Evolutionary conservation across 1,140 invertebrate species (phyloP), one percentile per base, ranked within the genome.

Genomic region (Ceratosolen fusciceps): DNA sequence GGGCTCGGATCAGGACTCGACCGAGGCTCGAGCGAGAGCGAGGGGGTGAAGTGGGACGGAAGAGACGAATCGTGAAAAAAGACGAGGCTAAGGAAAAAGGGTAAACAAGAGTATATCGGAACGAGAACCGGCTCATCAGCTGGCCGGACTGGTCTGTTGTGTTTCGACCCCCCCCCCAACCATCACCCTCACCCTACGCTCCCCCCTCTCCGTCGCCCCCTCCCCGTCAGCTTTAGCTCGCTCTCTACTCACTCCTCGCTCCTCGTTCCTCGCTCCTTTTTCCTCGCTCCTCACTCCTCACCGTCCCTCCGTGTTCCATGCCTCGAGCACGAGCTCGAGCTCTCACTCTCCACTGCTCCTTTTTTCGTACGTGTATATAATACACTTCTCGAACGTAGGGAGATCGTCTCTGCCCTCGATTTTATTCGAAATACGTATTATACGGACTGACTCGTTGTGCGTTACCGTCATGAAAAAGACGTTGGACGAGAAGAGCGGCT

Each of bases 111-210:
- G 85, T 86, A 80, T 85, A 88, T 86, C 84, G 85, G 71, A 31
- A 68, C 16, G 83, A 87, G 86, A 88, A 89, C 87, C 88, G 84
- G 88, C 87, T 89, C 88, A 88, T 89, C 88, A 89, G 88, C 88
- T 89, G 88, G 87, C 83, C 81, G 84, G 83, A 89, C 88, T 88
- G 87, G 88, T 88, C 87, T 87, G 85, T 88, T 86, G 84, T 87
- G 79, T 83, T 80, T 77, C 70, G 29, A 62, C 85, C 82, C 83
- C 82, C 47, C 74, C 86, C 71, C 86, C 65, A 70, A 79, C 67
- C 81, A 37, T 86, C 65, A 70, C 80, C 67, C 81, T 43, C 80
- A 58, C 26, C 9, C 24, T 70, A 70, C 12, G 77, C 34, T 16
- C 52, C 62, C 21, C 73, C 71, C 52, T 74, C 60, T 82, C 81